These are phyloP conservation scores for Seira sanloemensis DNA, from an alignment of 2,888 invertebrate genomes.

Conservation along the genomic window DNA sequence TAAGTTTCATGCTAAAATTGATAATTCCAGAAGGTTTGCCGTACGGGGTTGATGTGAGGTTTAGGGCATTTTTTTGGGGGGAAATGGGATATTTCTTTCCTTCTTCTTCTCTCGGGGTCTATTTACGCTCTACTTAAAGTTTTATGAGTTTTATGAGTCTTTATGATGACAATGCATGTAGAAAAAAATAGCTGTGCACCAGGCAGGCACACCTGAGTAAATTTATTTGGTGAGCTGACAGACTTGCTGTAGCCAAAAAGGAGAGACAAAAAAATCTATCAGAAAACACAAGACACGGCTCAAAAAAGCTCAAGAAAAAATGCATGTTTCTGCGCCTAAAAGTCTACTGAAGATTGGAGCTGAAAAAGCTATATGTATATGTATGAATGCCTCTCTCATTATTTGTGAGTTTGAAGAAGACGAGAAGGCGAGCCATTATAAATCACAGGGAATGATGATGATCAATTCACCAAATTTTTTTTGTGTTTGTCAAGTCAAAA, in stretches of 20 bases:
- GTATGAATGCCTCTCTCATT: neutral
- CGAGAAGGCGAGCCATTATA: neutral
- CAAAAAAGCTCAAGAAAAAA: too few species aligned
- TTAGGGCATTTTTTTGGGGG: too few species aligned
- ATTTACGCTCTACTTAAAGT: too few species aligned
- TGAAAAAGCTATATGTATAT: too few species aligned
- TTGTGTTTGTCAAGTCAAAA: neutral
- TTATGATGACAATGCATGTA: too few species aligned
- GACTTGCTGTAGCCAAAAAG: neutral
- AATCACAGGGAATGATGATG: neutral
- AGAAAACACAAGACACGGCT: too few species aligned
- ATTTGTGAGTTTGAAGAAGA: conserved; percentile 4
- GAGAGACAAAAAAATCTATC: neutral
- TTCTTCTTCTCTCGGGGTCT: too few species aligned
- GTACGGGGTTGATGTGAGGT: too few species aligned
- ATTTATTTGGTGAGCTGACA: neutral
- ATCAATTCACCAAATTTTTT: conserved; percentile 4
- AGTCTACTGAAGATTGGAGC: too few species aligned
- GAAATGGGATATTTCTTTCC: too few species aligned
- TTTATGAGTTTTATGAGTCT: too few species aligned
- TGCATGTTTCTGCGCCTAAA: neutral
- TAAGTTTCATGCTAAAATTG: neutral
- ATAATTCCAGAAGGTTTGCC: neutral
- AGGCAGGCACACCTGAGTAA: neutral
- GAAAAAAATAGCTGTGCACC: neutral